These are phyloP conservation scores for Latheticus oryzae DNA, from an alignment of 2,888 invertebrate species.

Conservation along the genomic window DNA sequence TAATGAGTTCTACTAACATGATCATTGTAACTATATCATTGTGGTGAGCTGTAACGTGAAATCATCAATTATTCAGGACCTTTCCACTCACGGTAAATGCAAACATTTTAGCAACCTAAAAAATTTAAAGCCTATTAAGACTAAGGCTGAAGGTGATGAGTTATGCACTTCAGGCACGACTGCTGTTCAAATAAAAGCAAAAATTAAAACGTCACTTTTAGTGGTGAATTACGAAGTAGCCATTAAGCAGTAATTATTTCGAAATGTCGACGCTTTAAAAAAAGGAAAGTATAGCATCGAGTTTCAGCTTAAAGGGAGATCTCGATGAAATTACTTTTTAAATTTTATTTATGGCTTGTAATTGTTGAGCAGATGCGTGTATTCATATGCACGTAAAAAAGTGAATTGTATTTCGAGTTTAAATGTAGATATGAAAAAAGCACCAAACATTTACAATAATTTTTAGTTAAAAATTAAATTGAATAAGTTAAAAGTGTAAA, in stretches of 20 bases:
- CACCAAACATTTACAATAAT: too few relatives aligned
- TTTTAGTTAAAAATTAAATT: too few relatives aligned
- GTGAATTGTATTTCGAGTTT: too few relatives aligned
- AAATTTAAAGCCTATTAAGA: slow-evolving; percentile 16
- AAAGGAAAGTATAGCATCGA: slow-evolving; percentile 18
- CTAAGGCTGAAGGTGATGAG: slow-evolving; percentile 10
- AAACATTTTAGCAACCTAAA: slow-evolving; percentile 21
- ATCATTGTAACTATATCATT: slow-evolving; percentile 21
- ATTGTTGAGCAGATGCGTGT: slow-evolving; percentile 15
- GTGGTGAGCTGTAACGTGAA: slow-evolving; percentile 24
- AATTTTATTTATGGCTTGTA: slow-evolving; percentile 38
- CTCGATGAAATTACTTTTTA: slow-evolving; percentile 38
- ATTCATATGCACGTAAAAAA: too few relatives aligned
- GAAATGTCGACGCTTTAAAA: slow-evolving; percentile 28
- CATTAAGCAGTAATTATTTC: slow-evolving; percentile 35
- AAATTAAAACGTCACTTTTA: slow-evolving; percentile 24
- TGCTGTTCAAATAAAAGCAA: slow-evolving; percentile 6
- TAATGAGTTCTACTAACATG: too few relatives aligned
- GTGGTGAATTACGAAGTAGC: slow-evolving; percentile 20
- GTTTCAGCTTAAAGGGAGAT: slow-evolving; percentile 16
- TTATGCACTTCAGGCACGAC: slow-evolving; percentile 12
- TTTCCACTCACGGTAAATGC: slow-evolving; percentile 21
- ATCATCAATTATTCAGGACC: slow-evolving; percentile 34
- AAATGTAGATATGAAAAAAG: too few relatives aligned
- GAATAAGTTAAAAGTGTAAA: too few relatives aligned